These are phyloP conservation scores for Molorchus minor DNA, from an alignment of 2,888 invertebrate genomes.

Conservation along the genomic window DNA sequence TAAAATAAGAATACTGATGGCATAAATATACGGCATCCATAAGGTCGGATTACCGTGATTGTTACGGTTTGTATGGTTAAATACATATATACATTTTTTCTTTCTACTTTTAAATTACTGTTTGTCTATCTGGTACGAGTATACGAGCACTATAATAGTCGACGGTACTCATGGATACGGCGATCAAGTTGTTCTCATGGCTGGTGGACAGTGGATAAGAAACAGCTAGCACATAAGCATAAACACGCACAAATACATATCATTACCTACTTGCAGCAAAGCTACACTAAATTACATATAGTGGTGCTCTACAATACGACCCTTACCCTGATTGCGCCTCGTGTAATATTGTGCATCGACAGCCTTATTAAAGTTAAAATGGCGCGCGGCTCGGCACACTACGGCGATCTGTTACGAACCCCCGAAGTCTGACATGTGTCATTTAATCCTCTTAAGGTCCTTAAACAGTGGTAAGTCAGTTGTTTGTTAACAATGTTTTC, in stretches of 20 bases:
- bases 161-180: no score
- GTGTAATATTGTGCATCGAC: conserved; percentile 60
- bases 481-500: no score
- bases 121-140: no score
- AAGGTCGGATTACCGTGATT: no score
- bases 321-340: conserved; percentile 63
- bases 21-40: no score
- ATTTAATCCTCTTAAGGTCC: no score
- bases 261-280: conserved; percentile 57
- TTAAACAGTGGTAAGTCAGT: no score
- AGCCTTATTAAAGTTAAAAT: conserved; percentile 56
- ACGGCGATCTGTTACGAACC: conserved; percentile 4
- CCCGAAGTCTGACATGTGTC: not conserved
- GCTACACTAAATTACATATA: conserved; percentile 57
- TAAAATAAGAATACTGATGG: no score
- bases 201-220: conserved; percentile 53
- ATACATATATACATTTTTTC: no score
- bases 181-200: conserved; percentile 49
- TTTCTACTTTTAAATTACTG: no score
- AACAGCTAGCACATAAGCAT: conserved; percentile 57
- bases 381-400: conserved; percentile 42
- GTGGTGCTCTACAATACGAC: conserved; percentile 62
- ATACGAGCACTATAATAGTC: no score
- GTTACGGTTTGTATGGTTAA: no score
- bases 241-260: conserved; percentile 57